Evolutionary conservation across 2,888 invertebrate species (phyloP), one percentile per base, ranked within the genome.

Genomic region (Acleris literana): DNA sequence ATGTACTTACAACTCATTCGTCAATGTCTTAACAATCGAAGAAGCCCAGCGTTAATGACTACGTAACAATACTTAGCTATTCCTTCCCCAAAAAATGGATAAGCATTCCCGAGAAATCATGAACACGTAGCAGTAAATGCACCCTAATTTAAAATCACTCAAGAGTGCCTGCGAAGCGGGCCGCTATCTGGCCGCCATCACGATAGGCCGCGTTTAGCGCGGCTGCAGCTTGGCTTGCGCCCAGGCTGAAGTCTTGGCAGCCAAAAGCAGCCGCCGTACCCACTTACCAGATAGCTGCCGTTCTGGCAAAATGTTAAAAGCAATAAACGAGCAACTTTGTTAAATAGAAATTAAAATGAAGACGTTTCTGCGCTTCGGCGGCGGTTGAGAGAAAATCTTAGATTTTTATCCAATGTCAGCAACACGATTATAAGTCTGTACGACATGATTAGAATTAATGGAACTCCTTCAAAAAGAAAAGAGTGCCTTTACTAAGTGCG

Each of bases 101-200:
- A 69, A 67, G 64, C 51, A 63, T 63, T 66, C 54, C 51, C 11
- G 46, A 62, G 68, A 72, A 71, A 71, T 68, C 68, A 63, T 67
- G 62, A 64, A 61, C 68, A 65, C 68, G 60, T 61, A 65, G 51
- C 49, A 61, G 63, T 63, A 69, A 62, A 70, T 66, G 64, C 43
- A 62, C 71, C 73, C 76, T 82, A 82, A 85, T 86, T 85, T 82
- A 83, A 85, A 86, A 85, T 83, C 84, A 84, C 80, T 86, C 79
- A 84, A 81, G 82, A 74, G 80, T 79, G 79, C 76, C 76, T 74
- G 61, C 63, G 71, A 70, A 70, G 73, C 76, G 75, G 74, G 71
- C 74, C 72, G 68, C 72, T 79, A 81, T 84, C 81, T 78, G 68
- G 61, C 55, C 55, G 61, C 76, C 77, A 86, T 86, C 83, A 74